These are phyloP conservation scores for Felis chaus DNA, from an alignment of 2,113 vertebrate genomes.

Conservation along the genomic window DNA sequence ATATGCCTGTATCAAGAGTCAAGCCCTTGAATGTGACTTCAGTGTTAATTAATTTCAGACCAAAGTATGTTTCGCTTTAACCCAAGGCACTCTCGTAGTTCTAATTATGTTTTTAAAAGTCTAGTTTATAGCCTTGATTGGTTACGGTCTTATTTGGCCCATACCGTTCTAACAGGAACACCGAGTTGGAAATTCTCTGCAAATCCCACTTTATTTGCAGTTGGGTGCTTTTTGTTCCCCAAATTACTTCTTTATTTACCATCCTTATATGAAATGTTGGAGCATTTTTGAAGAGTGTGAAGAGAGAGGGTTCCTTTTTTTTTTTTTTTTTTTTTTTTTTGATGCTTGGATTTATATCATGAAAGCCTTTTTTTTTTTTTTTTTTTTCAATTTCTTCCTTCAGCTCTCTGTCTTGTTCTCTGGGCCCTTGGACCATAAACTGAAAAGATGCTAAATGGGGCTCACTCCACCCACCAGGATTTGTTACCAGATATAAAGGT, in stretches of 20 bases:
- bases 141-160: not conserved
- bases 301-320: not conserved
- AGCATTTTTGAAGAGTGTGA: not conserved
- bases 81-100: not conserved
- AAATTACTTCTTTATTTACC: constrained; percentile 79
- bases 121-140: not conserved
- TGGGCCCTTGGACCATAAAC: not conserved
- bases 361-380: not conserved
- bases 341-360: not conserved
- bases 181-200: constrained; percentile 21
- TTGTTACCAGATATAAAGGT: not conserved
- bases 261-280: constrained; percentile 76
- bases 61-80: not conserved
- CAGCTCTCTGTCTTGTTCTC: not conserved
- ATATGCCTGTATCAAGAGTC: not conserved
- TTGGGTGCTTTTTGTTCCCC: constrained; percentile 75
- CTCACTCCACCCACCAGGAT: not conserved
- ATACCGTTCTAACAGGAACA: not conserved
- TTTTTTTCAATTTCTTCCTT: not conserved
- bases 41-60: not conserved
- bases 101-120: not conserved
- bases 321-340: not conserved
- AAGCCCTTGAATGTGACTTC: not conserved
- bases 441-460: not conserved
- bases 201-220: constrained; percentile 81